These are phyloP conservation scores for Candidula unifasciata DNA, from an alignment of 2,888 invertebrate species.

Conservation along the genomic window DNA sequence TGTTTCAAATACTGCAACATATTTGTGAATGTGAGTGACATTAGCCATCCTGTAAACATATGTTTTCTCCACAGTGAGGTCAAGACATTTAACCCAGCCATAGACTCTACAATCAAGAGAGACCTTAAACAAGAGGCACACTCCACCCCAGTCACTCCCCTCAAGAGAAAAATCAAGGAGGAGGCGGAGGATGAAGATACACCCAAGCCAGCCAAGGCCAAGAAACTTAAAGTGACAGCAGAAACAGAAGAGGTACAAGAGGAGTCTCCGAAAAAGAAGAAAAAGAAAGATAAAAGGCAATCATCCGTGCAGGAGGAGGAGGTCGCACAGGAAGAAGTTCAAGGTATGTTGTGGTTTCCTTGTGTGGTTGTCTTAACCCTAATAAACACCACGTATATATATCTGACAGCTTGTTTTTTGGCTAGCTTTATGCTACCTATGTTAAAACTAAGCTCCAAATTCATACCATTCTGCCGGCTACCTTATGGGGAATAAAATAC, in stretches of 20 bases:
- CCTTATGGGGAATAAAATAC: no score
- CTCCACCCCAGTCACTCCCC: conserved; percentile 44
- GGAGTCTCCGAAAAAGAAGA: conserved; percentile 47
- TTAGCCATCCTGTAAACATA: conserved; percentile 7
- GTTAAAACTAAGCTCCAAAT: no score
- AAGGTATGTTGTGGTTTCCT: neutral
- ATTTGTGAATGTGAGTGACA: no score
- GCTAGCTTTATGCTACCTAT: no score
- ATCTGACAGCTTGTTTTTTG: no score
- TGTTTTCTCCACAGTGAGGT: conserved; percentile 83
- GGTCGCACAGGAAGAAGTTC: conserved; percentile 54
- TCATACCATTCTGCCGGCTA: no score
- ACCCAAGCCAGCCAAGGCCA: conserved; percentile 53
- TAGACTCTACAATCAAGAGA: conserved; percentile 88
- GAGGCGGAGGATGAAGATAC: conserved; percentile 62
- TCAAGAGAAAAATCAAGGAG: conserved; percentile 72
- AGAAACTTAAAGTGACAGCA: conserved; percentile 44
- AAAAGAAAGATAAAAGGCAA: conserved; percentile 49
- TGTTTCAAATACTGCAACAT: no score
- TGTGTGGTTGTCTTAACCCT: neutral
- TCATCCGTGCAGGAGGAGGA: conserved; percentile 54
- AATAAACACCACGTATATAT: no score
- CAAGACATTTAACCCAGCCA: conserved; percentile 86
- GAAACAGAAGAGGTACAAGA: conserved; percentile 6
- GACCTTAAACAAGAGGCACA: neutral